phyloP scores from a whole-genome alignment of 2,888 invertebrate genomes.

The Andrena marginata region DNA sequence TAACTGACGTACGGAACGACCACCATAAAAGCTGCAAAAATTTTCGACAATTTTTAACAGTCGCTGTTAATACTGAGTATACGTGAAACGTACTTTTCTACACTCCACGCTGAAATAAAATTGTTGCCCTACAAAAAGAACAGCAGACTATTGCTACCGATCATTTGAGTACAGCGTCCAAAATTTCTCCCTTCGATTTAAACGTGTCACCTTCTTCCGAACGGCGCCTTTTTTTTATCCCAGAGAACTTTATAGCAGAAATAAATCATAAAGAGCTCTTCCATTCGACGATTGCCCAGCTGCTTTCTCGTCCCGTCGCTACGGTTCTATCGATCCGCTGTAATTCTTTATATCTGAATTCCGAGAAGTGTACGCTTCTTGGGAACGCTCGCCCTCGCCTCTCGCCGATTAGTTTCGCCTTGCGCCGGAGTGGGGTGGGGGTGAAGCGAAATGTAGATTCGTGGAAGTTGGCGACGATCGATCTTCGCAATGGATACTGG shows the following conservation, averaged over 20 bases:
- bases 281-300: background rate
- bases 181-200: background rate
- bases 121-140: background rate
- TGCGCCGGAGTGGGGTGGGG: too few species aligned
- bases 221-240: background rate
- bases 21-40: too few species aligned
- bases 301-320: background rate
- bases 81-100: background rate
- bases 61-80: too few species aligned
- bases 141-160: background rate
- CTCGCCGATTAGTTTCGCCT: constrained; percentile 10
- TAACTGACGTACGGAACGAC: too few species aligned
- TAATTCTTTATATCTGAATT: constrained; percentile 7
- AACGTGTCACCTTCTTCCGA: background rate
- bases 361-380: background rate
- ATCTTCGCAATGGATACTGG: constrained; percentile 40
- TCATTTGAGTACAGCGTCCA: background rate
- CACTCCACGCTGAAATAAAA: background rate
- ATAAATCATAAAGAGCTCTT: background rate
- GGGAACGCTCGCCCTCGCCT: background rate
- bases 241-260: background rate
- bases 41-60: too few species aligned
- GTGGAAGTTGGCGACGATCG: constrained; percentile 27
- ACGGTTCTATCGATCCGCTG: background rate
- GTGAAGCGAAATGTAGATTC: constrained; percentile 43